Evolutionary conservation across 2,888 invertebrate species (phyloP), one percentile per base, ranked within the genome.

Genomic region (Smittia sp.): DNA sequence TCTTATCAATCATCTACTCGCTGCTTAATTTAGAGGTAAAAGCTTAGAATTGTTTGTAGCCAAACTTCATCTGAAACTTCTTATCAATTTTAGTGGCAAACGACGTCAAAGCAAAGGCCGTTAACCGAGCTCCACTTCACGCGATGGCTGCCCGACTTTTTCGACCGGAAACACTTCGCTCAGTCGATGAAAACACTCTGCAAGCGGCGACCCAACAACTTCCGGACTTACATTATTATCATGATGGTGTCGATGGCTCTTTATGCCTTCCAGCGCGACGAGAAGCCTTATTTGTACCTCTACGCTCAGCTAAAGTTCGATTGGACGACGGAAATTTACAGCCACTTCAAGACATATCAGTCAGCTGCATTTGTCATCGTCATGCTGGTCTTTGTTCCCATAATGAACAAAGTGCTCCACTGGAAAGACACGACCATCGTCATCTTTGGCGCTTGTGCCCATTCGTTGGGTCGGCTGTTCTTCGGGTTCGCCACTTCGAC

Each of bases 261-360:
- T 68, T 93, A 93, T 77, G 91, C 92, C 67, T 93, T 92, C 79
- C 92, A 93, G 80, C 85, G 93, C 79, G 94, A 94, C 79, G 94
- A 94, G 78, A 88, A 88, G 76, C 87, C 87, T 20, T 89, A 91
- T 78, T 85, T 90, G 78, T 92, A 88, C 77, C 80, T 94, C 67
- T 94, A 92, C 79, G 89, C 92, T 0, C 86, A 87, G 70, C 83
- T 87, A 39, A 88, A 89, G 41, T 90, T 93, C 78, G 80, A 87
- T 74, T 94, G 94, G 93, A 85, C 87, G 63, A 84, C 89, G 0
- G 82, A 84, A 0, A 83, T 85, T 11, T 92, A 86, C 79, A 94
- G 93, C 78, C 84, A 86, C 76, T 94, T 92, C 77, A 85, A 88
- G 77, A 91, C 91, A 0, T 90, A 88, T 77, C 87, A 90, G 76